These are phyloP conservation scores for Nematostella vectensis DNA, from an alignment of 92 coral and sea anemone genomes.

Conservation along the genomic window DNA sequence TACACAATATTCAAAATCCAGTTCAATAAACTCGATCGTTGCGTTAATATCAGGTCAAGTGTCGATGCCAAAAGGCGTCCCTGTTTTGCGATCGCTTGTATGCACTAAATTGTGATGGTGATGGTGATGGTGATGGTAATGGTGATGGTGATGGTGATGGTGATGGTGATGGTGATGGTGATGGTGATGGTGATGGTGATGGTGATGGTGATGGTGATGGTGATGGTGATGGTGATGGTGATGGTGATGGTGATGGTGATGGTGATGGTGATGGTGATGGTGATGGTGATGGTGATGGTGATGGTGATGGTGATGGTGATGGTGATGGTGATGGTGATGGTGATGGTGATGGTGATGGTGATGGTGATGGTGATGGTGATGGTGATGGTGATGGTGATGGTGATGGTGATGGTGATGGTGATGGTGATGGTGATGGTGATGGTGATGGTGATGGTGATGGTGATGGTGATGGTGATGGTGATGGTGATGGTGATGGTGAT, in stretches of 20 bases:
- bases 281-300: slow-evolving; percentile 6
- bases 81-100: slow-evolving; percentile 2
- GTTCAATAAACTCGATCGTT: too few relatives aligned
- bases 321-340: slow-evolving; percentile 13
- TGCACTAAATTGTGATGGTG: slow-evolving; percentile 4
- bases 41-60: too few relatives aligned
- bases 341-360: slow-evolving; percentile 5
- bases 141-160: slow-evolving; percentile 5
- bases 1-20: too few relatives aligned
- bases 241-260: slow-evolving; percentile 6
- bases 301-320: slow-evolving; percentile 2
- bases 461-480: slow-evolving; percentile 9
- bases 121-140: slow-evolving; percentile 11
- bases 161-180: slow-evolving; percentile 8
- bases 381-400: slow-evolving; percentile 6
- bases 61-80: too few relatives aligned
- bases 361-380: slow-evolving; percentile 6
- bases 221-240: slow-evolving; percentile 1
- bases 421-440: slow-evolving; percentile 15
- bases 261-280: slow-evolving; percentile 9
- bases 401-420: slow-evolving; percentile 1
- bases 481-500: slow-evolving; percentile 1
- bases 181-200: slow-evolving; percentile 15
- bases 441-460: slow-evolving; percentile 14
- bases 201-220: slow-evolving; percentile 10